Evolutionary conservation across 2,113 vertebrate species (phyloP).

Genomic region (Ophiodon elongatus): DNA sequence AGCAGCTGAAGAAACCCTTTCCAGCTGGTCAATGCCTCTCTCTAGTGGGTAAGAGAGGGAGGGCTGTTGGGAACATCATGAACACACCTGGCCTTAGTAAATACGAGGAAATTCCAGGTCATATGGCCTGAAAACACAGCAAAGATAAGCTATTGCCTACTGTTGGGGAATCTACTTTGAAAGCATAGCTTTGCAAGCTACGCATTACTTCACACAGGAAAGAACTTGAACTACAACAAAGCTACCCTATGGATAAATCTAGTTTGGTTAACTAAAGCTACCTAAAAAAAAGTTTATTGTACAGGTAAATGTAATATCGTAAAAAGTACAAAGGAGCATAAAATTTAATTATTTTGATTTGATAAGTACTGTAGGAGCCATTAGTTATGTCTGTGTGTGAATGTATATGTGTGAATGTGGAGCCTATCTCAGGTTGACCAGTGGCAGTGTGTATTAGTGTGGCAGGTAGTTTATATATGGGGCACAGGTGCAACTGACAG

Average conservation of each 20-base stretch:
- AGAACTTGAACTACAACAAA: not conserved
- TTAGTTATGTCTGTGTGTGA: too few relatives aligned
- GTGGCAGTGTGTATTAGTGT: too few relatives aligned
- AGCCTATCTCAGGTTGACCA: too few relatives aligned
- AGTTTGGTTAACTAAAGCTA: not conserved
- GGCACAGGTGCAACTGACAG: too few relatives aligned
- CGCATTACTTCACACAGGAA: not conserved
- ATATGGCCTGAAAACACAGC: not conserved
- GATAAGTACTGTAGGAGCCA: too few relatives aligned
- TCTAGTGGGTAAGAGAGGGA: constrained; percentile 41
- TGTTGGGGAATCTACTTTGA: not conserved
- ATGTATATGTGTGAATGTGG: too few relatives aligned
- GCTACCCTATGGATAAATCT: not conserved
- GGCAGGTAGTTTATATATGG: too few relatives aligned
- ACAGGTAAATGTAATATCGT: too few relatives aligned
- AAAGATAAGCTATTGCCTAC: not conserved
- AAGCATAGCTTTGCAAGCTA: not conserved
- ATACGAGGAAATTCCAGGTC: not conserved
- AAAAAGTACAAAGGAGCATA: too few relatives aligned
- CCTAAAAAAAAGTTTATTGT: not conserved
- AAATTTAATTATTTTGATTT: too few relatives aligned
- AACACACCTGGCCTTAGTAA: not conserved
- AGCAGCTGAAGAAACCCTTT: not conserved
- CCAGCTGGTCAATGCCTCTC: constrained; percentile 33
- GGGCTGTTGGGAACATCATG: not conserved